phyloP scores from a whole-genome alignment of 53 echinoderm and acorn worm genomes.

The Holothuria scabra region DNA sequence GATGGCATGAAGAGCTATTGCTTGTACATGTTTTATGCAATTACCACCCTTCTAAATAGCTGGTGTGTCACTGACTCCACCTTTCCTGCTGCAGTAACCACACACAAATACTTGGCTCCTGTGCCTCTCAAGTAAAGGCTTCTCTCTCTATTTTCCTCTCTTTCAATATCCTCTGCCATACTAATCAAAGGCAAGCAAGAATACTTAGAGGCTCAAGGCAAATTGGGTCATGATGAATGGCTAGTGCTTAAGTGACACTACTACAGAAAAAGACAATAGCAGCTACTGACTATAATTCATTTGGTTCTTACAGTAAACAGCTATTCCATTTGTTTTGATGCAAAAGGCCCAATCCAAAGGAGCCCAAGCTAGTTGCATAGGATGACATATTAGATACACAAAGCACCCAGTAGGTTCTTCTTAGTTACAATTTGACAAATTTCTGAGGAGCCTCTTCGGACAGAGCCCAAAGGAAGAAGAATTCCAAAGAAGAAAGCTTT shows the following conservation, averaged over 20 bases:
- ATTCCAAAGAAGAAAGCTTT: constrained; percentile 3
- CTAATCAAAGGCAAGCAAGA: no score
- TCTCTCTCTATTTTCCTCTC: no score
- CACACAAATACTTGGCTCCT: no score
- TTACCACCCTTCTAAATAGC: no score
- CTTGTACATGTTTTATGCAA: no score
- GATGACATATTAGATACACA: constrained; percentile 27
- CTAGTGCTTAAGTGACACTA: not conserved
- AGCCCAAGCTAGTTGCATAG: constrained; percentile 14
- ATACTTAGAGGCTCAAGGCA: constrained; percentile 5
- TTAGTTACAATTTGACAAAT: not conserved
- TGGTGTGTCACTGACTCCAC: no score
- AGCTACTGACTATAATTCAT: not conserved
- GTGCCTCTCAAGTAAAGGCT: no score
- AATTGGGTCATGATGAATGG: constrained; percentile 5
- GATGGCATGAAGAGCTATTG: no score
- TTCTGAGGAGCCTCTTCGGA: no score
- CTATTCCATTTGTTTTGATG: constrained; percentile 17
- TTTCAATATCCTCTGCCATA: no score
- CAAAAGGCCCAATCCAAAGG: constrained; percentile 6
- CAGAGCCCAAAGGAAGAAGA: not conserved
- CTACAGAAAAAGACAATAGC: not conserved
- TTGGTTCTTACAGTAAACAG: not conserved
- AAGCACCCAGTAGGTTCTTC: not conserved
- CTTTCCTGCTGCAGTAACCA: no score